Percentiles rank a stretch among this genome's conserved stretches.
Evolutionary conservation across 2,113 vertebrate genomes (phyloP).

Genomic region (Actenoides hombroni): DNA sequence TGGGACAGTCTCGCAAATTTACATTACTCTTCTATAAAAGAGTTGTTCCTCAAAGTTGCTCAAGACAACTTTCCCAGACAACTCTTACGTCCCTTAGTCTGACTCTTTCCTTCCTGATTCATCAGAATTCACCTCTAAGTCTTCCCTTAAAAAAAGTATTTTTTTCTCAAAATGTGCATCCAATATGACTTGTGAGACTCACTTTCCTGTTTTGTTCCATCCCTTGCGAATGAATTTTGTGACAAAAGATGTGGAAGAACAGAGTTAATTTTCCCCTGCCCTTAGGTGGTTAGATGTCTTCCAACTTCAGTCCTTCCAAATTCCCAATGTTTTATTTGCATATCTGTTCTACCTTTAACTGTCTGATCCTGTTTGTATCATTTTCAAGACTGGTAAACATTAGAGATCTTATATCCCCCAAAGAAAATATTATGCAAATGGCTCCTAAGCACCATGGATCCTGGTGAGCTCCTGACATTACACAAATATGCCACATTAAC

Average conservation of each 20-base stretch:
- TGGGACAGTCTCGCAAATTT: background rate
- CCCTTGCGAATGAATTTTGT: background rate
- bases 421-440: slow-evolving; percentile 37
- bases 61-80: background rate
- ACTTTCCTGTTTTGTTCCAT: background rate
- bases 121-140: background rate
- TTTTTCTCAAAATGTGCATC: background rate
- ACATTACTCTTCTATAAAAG: background rate
- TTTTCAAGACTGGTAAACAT: slow-evolving; percentile 6
- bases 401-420: background rate
- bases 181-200: background rate
- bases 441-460: background rate
- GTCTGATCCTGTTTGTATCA: background rate
- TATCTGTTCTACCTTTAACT: background rate
- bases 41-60: background rate
- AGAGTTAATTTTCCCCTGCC: background rate
- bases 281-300: background rate
- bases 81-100: background rate
- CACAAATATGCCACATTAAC: slow-evolving; percentile 10
- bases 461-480: slow-evolving; percentile 5
- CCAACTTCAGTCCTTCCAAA: background rate
- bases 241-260: background rate
- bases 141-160: background rate
- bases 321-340: background rate
- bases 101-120: background rate